Conservation (phyloP, 2,888 invertebrate species). For the Tinea trinotella region DNA sequence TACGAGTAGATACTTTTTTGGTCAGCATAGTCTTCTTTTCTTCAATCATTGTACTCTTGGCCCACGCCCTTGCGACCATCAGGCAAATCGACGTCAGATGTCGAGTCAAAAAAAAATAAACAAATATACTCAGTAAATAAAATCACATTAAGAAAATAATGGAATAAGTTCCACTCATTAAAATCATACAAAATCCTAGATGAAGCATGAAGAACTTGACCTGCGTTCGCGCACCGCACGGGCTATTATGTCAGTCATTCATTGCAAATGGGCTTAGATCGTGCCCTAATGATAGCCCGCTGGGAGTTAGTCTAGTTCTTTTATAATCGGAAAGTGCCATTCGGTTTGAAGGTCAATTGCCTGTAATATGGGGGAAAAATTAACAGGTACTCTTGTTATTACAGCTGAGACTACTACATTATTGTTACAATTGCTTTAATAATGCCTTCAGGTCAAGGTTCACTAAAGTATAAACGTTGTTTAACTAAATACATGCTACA, state of each 20-base stretch:
- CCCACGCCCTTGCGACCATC: no score
- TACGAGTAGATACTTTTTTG: no score
- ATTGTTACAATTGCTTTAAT: constrained; percentile 1
- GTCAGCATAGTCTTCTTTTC: no score
- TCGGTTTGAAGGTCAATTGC: constrained; percentile 46
- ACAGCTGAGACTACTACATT: background rate
- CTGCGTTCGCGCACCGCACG: constrained; percentile 20
- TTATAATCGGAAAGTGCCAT: constrained; percentile 29
- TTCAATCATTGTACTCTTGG: no score
- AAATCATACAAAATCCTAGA: constrained; percentile 5
- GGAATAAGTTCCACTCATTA: no score
- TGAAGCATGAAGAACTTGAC: constrained; percentile 18
- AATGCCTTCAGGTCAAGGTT: no score
- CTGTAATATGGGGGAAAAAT: constrained; percentile 39
- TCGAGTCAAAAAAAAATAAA: no score
- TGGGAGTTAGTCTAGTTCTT: constrained; percentile 15
- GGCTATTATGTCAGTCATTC: constrained; percentile 30
- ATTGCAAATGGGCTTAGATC: constrained; percentile 26
- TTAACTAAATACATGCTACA: no score
- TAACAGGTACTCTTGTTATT: constrained; percentile 34
- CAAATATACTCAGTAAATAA: no score
- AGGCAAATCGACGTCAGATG: no score
- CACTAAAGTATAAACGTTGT: no score
- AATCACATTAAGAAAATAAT: no score
- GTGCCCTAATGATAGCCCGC: constrained; percentile 35